Evolutionary conservation across 2,888 invertebrate species (phyloP).

Genomic region (Amaurobius ferox): DNA sequence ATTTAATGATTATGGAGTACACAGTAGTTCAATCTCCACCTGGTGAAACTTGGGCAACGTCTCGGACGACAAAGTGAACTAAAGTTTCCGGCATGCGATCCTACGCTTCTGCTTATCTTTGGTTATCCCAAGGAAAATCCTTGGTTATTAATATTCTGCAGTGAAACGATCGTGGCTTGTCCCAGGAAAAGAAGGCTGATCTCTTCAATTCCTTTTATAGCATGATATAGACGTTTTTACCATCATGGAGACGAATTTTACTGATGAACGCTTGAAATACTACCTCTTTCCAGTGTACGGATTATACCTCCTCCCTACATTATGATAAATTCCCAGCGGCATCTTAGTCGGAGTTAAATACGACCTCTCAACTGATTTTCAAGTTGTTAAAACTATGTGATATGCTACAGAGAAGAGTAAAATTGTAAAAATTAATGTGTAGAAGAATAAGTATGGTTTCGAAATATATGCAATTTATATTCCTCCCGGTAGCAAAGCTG

Average conservation of each 20-base stretch:
- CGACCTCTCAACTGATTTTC: background rate
- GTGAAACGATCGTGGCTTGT: background rate
- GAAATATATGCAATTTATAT: background rate
- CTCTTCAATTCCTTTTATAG: background rate
- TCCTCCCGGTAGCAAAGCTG: constrained; percentile 18
- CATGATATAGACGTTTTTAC: background rate
- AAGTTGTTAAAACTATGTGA: background rate
- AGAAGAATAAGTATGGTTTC: background rate
- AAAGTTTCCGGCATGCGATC: too few relatives aligned
- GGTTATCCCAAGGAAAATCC: too few relatives aligned
- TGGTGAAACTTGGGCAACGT: too few relatives aligned
- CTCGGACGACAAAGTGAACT: too few relatives aligned
- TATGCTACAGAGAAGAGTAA: background rate
- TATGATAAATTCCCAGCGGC: background rate
- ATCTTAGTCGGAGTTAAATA: background rate
- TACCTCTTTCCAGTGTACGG: background rate
- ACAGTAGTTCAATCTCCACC: too few relatives aligned
- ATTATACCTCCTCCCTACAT: background rate
- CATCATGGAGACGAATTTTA: background rate
- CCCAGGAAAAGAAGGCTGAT: background rate
- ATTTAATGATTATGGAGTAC: too few relatives aligned
- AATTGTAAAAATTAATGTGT: constrained; percentile 7
- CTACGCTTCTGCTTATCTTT: too few relatives aligned
- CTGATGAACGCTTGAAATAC: background rate
- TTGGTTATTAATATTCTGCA: background rate